Base-by-base conservation (phyloP, 2,113 vertebrate species). In the Istiophorus platypterus region DNA sequence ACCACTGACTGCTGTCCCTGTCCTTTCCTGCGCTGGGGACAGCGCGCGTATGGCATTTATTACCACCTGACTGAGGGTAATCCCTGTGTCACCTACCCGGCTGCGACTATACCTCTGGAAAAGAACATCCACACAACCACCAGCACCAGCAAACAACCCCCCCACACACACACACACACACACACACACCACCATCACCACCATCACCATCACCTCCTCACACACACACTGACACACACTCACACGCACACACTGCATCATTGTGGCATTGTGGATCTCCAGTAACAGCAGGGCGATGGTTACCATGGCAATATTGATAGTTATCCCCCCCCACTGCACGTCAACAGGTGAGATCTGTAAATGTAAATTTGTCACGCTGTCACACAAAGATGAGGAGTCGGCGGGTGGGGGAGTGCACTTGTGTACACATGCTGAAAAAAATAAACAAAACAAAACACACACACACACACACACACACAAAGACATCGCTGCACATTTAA, bases 251-350 rank as follows among this genome's bases (percentile, higher is more conserved):
- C 83, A 20, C 49, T 17, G 24, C 42, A 79, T 45, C 42, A 79
- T 45, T 56, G n/a, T 71, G 65, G 49, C 59, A 34, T 24, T 72
- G 78, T 68, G 56, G 66, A 64, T 78, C 74, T 70, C 68, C 1
- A 11, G 61, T 68, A 86, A 74, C 88, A 77, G 85, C 84, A 45
- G 85, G 78, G 76, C 22, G 62, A 80, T 90, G 39, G 92, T 94
- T 94, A 81, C 93, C 92, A 91, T 91, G 91, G 91, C 71, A 74
- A 94, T 86, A 68, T 88, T 10, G 85, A 92, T 87, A 90, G 64
- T 82, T 78, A 93, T 93, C 91, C 58, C 7, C 2, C 65, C 82
- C 80, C 67, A 54, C n/a, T 47, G 64, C 80, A 47, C 67, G 27
- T 78, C 92, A 92, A 93, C 92, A 94, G 93, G 92, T 94, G 90